A percentile compares a stretch with the other conserved stretches of the same genome.
phyloP scores from a whole-genome alignment of 2,113 vertebrate species.

The Pelobates fuscus region DNA sequence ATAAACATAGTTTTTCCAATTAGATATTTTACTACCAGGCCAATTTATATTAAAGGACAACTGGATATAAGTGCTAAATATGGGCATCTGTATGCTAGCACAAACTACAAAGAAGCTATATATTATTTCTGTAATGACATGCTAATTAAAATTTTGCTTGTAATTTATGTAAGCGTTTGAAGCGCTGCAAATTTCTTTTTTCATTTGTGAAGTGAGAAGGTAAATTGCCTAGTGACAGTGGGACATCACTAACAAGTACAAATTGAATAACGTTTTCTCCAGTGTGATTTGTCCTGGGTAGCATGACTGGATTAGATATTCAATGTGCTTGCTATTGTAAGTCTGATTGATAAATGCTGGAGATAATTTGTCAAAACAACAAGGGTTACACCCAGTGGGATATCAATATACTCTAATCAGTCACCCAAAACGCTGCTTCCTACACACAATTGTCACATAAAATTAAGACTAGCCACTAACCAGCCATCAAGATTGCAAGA shows the following conservation, averaged over 20 bases:
- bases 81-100: conserved; percentile 74
- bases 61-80: conserved; percentile 56
- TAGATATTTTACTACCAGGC: conserved; percentile 52
- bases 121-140: conserved; percentile 90
- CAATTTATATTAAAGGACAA: conserved; percentile 59
- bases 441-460: conserved; percentile 77
- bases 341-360: conserved; percentile 93
- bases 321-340: conserved; percentile 75
- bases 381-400: conserved; percentile 86
- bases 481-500: conserved; percentile 75
- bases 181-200: conserved; percentile 88
- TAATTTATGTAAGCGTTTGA: conserved; percentile 96
- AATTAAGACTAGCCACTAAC: conserved; percentile 81
- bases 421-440: conserved; percentile 77
- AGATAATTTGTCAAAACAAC: conserved; percentile 94
- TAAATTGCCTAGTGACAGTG: conserved; percentile 87
- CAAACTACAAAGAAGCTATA: conserved; percentile 81
- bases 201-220: conserved; percentile 89
- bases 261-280: conserved; percentile 86
- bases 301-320: conserved; percentile 78
- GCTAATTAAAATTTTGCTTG: conserved; percentile 99
- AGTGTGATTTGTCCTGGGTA: conserved; percentile 75
- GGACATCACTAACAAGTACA: conserved; percentile 82
- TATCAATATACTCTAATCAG: conserved; percentile 91
- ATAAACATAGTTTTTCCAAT: conserved; percentile 33